Evolutionary conservation across 2,797 vertebrate genomes (phyloP).

Genomic region (Streptopelia turtur): DNA sequence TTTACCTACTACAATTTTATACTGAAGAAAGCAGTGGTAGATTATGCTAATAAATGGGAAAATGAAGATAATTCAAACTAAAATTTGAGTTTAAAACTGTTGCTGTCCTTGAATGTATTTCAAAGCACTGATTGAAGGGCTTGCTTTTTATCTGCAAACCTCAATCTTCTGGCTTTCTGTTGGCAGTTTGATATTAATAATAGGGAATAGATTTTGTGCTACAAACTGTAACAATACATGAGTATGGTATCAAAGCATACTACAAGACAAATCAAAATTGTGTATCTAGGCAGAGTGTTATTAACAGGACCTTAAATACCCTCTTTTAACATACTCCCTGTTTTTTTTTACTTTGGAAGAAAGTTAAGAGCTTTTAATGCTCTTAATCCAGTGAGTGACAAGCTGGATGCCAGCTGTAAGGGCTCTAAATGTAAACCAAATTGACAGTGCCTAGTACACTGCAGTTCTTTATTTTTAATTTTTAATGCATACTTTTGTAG

Average conservation of each 20-base stretch:
- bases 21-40: neutral
- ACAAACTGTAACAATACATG: neutral
- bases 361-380: neutral
- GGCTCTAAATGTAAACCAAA: neutral
- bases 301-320: neutral
- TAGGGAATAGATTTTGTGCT: neutral
- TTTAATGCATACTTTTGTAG: neutral
- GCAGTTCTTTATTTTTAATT: neutral
- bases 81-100: neutral
- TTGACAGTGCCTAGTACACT: neutral
- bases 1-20: neutral
- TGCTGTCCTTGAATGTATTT: neutral
- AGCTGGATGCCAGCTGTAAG: neutral
- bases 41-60: neutral
- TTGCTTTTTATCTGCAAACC: neutral
- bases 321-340: neutral
- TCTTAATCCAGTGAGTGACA: neutral
- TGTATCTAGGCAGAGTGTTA: neutral
- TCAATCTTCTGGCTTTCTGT: neutral
- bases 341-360: neutral
- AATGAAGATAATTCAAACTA: neutral
- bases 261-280: neutral
- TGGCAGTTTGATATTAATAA: neutral
- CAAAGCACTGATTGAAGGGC: neutral
- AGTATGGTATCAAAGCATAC: neutral